Percentiles rank a stretch among this genome's conserved stretches.
Evolutionary conservation across 2,113 vertebrate genomes (phyloP).

Genomic region (Rhinopomastus cyanomelas): DNA sequence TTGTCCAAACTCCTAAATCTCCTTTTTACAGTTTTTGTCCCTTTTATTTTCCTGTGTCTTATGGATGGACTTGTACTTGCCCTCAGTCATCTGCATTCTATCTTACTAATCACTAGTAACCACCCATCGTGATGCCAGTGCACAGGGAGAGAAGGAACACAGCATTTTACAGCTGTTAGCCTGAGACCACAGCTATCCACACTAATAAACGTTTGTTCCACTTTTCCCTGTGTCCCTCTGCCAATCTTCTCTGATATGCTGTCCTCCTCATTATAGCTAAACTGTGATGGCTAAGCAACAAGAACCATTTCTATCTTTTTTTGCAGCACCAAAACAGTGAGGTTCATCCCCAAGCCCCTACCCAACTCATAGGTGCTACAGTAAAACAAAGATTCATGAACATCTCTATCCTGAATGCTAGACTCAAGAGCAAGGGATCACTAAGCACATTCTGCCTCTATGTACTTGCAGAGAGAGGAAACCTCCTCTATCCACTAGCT

Average conservation of each 20-base stretch:
- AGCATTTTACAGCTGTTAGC: not conserved
- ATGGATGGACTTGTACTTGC: not conserved
- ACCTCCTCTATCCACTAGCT: not conserved
- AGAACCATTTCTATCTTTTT: not conserved
- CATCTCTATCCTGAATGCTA: not conserved
- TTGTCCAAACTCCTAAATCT: not conserved
- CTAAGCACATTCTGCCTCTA: not conserved
- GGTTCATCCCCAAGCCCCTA: not conserved
- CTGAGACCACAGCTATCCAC: not conserved
- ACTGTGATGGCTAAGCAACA: not conserved
- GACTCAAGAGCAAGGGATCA: not conserved
- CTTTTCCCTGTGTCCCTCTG: not conserved
- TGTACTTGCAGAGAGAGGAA: not conserved
- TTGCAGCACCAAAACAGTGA: not conserved
- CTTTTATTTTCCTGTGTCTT: not conserved
- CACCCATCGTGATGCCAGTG: not conserved
- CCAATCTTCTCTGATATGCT: not conserved
- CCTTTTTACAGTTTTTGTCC: not conserved
- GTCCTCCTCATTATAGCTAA: not conserved
- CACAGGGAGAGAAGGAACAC: not conserved
- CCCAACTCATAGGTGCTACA: not conserved
- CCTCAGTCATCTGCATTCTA: not conserved
- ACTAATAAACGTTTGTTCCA: fast-evolving
- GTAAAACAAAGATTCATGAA: not conserved
- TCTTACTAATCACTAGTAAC: not conserved